Evolutionary conservation across 1,140 invertebrate species (phyloP), one percentile per base, ranked within the genome.

Genomic region (Drosophila grimshawi): DNA sequence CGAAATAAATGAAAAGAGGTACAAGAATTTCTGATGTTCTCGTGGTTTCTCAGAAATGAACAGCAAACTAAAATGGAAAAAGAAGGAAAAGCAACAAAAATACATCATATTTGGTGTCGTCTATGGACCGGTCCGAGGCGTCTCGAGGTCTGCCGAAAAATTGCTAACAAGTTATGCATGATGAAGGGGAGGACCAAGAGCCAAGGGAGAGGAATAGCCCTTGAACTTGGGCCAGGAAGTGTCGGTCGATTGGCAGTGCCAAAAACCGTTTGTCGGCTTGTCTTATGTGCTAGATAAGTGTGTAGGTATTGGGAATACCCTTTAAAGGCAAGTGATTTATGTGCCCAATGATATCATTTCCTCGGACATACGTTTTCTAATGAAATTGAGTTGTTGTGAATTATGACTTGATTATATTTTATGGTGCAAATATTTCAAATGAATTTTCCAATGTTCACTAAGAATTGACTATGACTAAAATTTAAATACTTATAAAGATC

Each of bases 151-250:
- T 86, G 83, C 78, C 78, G 70, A 85, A 85, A 73, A 67, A 43
- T 46, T 68, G 39, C 53, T 10, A 27, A 67, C 55, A 73, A 61
- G 60, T 68, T 53, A 55, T 68, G 61, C 61, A 64, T 52, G 62
- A 49, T 49, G 45, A 49, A 43, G 27, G 60, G 27, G 43, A 29
- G 37, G 1, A 19, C 19, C 19, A 19, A 19, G 19, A 19, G 19
- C 19, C 0, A 19, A 1, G 19, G 19, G 29, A 51, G 46, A 48
- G 32, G 52, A 41, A n/a, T 45, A 73, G 57, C 68, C 82, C 82
- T 86, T 86, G 82, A 86, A 86, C 82, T 82, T 88, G 80, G 67
- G 29, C 53, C 71, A 82, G 83, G 82, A 86, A 86, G 80, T 79
- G 67, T 64, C 76, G 78, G 57, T 57, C 78, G 81, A 86, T 81